phyloP scores from a whole-genome alignment of 2,888 invertebrate species.

The Lymantria dispar region DNA sequence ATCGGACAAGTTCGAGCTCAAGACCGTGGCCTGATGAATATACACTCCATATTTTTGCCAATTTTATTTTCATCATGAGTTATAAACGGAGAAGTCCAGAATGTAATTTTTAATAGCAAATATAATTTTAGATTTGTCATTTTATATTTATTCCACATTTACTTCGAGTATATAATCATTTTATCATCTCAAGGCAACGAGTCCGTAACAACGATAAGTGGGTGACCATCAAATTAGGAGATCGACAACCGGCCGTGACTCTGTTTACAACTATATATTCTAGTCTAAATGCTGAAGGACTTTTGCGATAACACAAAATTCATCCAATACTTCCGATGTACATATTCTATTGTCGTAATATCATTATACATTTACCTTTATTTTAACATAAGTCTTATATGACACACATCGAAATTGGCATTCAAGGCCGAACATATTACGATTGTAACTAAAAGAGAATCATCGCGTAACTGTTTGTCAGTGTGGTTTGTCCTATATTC shows the following conservation, averaged over 20 bases:
- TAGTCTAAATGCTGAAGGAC: constrained; percentile 65
- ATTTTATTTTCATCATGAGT: constrained; percentile 25
- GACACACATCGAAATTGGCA: constrained; percentile 17
- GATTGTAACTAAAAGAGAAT: constrained; percentile 17
- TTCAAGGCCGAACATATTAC: constrained; percentile 23
- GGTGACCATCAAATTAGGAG: constrained; percentile 75
- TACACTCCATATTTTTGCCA: constrained; percentile 42
- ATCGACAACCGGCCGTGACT: constrained; percentile 80
- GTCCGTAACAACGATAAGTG: constrained; percentile 54
- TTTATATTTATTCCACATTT: neutral
- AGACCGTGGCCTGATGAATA: constrained; percentile 59
- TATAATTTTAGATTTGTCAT: neutral
- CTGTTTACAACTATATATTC: constrained; percentile 55
- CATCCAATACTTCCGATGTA: constrained; percentile 23
- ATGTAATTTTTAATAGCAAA: neutral
- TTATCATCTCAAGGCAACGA: constrained; percentile 54
- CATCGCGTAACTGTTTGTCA: constrained; percentile 17
- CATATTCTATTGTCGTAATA: constrained; percentile 10
- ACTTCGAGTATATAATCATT: constrained; percentile 17
- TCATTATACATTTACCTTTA: constrained; percentile 10
- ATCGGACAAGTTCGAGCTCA: constrained; percentile 72
- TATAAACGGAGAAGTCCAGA: constrained; percentile 7
- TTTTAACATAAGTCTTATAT: constrained; percentile 15
- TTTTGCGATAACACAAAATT: constrained; percentile 65
- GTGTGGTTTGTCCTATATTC: constrained; percentile 41